Percentiles rank a stretch among this genome's conserved stretches.
Conservation (phyloP, 2,888 invertebrate genomes). For the Ypsolopha sequella region DNA sequence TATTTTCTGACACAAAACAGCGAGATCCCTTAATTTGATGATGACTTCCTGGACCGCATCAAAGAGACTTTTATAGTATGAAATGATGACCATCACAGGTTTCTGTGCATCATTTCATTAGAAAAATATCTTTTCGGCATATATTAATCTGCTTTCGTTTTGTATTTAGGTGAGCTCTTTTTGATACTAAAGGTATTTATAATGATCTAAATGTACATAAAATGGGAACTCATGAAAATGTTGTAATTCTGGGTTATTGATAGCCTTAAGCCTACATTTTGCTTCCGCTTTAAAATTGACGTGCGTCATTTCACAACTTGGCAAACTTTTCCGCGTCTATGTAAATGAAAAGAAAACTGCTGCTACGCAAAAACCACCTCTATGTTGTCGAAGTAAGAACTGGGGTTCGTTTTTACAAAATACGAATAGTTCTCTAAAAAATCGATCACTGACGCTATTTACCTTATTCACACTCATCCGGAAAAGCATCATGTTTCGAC, state of each 20-base stretch:
- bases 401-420: neutral
- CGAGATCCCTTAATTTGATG: too few species aligned
- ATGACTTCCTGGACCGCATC: neutral
- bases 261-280: slow-evolving; percentile 6
- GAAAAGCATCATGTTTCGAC: slow-evolving; percentile 10
- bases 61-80: neutral
- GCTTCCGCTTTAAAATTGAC: slow-evolving; percentile 9
- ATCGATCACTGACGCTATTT: slow-evolving; percentile 15
- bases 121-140: neutral
- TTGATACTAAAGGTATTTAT: too few species aligned
- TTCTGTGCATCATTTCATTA: neutral
- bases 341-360: too few species aligned
- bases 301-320: too few species aligned
- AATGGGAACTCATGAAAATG: too few species aligned
- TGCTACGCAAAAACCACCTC: too few species aligned
- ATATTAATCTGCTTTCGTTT: neutral
- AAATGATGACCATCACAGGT: neutral
- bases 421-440: slow-evolving; percentile 10
- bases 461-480: slow-evolving; percentile 8
- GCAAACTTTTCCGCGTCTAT: too few species aligned
- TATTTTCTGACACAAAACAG: too few species aligned
- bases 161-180: too few species aligned
- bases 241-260: neutral
- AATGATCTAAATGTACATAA: too few species aligned
- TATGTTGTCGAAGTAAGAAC: too few species aligned